Evolutionary conservation across 2,113 vertebrate species (phyloP).

Genomic region (Grantiella picta): DNA sequence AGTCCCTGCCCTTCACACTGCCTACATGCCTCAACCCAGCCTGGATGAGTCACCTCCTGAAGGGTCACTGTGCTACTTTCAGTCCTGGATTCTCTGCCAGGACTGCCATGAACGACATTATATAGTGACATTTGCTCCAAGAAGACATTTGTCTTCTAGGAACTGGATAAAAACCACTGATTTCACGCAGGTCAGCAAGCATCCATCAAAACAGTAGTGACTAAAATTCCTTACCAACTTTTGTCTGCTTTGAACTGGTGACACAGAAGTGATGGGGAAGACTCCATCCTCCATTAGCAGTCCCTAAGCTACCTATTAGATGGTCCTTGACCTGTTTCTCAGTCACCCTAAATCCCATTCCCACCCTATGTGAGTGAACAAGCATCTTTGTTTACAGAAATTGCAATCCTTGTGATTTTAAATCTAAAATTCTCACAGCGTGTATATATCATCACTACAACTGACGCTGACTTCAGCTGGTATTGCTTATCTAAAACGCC

Average conservation of each 20-base stretch:
- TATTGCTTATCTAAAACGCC: not conserved
- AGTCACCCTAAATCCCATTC: not conserved
- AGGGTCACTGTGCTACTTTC: not conserved
- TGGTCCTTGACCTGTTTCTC: not conserved
- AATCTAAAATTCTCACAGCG: not conserved
- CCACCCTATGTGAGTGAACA: not conserved
- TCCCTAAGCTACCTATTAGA: conserved; percentile 22
- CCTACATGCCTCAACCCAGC: not conserved
- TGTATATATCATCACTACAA: not conserved
- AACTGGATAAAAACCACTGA: not conserved
- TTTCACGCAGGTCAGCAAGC: conserved; percentile 10
- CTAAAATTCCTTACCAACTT: conserved; percentile 23
- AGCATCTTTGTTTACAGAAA: not conserved
- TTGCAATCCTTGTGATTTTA: not conserved
- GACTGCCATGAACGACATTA: not conserved
- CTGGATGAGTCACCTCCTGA: not conserved
- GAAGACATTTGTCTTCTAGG: not conserved
- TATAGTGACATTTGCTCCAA: not conserved
- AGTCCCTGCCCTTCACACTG: not conserved
- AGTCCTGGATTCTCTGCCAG: not conserved
- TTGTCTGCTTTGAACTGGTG: conserved; percentile 30
- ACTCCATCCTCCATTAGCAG: conserved; percentile 48
- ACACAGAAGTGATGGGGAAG: conserved; percentile 47
- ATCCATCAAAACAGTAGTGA: conserved; percentile 7
- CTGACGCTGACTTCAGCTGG: not conserved